Base-by-base conservation (phyloP, 2,888 invertebrate genomes). In the Eristalis pertinax region DNA sequence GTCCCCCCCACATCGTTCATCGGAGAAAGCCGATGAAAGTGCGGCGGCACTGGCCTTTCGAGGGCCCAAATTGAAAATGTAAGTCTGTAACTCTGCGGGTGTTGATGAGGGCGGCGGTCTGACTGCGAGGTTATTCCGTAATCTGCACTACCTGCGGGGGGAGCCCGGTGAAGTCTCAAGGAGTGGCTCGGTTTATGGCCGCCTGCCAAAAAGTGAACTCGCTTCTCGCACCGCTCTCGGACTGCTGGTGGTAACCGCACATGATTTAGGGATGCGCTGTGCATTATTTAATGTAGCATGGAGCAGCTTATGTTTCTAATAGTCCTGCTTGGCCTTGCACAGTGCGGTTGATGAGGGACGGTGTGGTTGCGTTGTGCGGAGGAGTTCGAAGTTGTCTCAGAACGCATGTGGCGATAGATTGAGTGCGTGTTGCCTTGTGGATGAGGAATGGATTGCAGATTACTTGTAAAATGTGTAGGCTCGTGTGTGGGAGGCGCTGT, bases 1-100 rank as follows among this genome's bases (percentile, higher is more conserved):
- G 15, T 43, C 50, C 15, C 29, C 26, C 24, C 64, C 87, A 84
- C 87, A 84, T 87, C 78, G 62, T 65, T 87, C 87, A 80, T 80
- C 32, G 70, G 60, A 32, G 69, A 75, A 79, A 87, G 70, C 72
- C 79, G 84, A 87, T 84, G 83, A 87, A 79, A 75, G 74, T 84
- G 65, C 56, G 56, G 68, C 68, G 56, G 68, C 64, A 24, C n/a
- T 63, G 26, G 41, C 22, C 22, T 19, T 15, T 22, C 11, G 43
- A 68, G 72, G 68, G 24, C 26, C 60, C 19, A 5, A 64, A 75
- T 79, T 75, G 58, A 81, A 83, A 78, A 56, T 43, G 68, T 74
- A 70, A 70, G 70, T 32, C 29, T 43, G 26, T 38, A 29, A 29
- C 29, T 4, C 29, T 32, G 32, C 10, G 8, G 32, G 32, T 4